Evolutionary conservation across 35 echinoderm and acorn worm genomes (phyloP).

Genomic region (Stichopus chloronotus): DNA sequence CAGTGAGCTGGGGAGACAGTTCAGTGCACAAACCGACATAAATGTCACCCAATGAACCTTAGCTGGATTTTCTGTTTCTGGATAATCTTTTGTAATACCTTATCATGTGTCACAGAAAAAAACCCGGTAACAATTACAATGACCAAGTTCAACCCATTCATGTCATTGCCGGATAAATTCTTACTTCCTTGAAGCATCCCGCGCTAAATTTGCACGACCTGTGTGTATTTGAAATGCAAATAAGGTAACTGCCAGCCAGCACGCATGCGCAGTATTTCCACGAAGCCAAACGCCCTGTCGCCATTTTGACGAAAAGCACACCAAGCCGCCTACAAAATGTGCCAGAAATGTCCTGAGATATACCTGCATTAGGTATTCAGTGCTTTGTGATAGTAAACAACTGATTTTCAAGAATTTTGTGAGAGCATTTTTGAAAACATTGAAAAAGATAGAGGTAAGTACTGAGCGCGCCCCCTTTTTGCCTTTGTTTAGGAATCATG

Average conservation of each 20-base stretch:
- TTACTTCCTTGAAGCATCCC: not conserved
- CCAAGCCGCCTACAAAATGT: conserved; percentile 28
- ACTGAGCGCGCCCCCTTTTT: conserved; percentile 68
- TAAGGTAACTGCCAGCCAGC: not conserved
- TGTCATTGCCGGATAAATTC: not conserved
- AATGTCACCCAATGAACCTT: too few relatives aligned
- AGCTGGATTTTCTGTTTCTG: too few relatives aligned
- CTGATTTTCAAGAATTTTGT: conserved; percentile 32
- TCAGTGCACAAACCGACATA: too few relatives aligned
- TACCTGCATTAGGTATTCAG: not conserved
- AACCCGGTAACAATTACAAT: too few relatives aligned
- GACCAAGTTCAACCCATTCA: not conserved
- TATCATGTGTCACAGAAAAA: too few relatives aligned
- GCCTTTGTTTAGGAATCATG: conserved; percentile 64
- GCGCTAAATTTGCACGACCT: not conserved
- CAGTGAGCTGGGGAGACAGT: too few relatives aligned
- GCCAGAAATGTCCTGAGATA: not conserved
- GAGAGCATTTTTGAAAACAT: not conserved
- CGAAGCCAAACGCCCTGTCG: conserved; percentile 48
- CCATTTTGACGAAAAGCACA: conserved; percentile 58
- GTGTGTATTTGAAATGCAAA: conserved; percentile 41
- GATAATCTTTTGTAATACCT: too few relatives aligned
- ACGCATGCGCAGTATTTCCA: conserved; percentile 21
- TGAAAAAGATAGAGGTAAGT: conserved; percentile 43
- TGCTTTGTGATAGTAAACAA: not conserved